Base-by-base conservation (phyloP, 2,888 invertebrate species). In the Mythimna pallens region DNA sequence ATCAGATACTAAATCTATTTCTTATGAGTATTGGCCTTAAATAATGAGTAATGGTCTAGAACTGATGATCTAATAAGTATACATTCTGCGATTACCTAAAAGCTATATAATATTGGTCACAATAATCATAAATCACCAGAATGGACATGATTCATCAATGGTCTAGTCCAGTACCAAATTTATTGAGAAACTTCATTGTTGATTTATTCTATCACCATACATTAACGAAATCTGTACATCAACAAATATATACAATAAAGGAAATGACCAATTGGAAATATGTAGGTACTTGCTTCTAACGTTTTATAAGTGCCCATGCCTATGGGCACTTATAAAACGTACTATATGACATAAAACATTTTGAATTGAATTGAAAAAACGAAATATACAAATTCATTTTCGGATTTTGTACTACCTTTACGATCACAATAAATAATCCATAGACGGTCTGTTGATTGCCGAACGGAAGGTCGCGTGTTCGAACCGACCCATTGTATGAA, bases 391-490 rank as follows among this genome's bases (percentile, higher is more conserved):
- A 62, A 57, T 55, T 59, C 2, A n/a, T 50, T 57, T 78, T 78
- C 34, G 3, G 52, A 59, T 64, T 79, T 79, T 9, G 40, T 61
- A 50, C 50, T 40, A 80, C 64, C 79, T 72, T 72, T 59, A 30
- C 43, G 10, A 20, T 61, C 61, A 61, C 64, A 54, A 65, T 70
- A 62, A 70, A 70, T 79, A 54, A 65, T 73, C 25, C 22, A 58
- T 64, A 57, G 40, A 12, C 43, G 30, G 52, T 62, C 59, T 73
- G 70, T 70, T 79, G 65, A 64, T 74, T 65, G 63, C 68, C 54
- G 64, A 74, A 70, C 59, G 25, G 47, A 65, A 83, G 83, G 80
- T 82, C 83, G 74, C 82, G 72, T 80, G 79, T 62, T 63, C 43
- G 52, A 47, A n/a, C 30, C 73, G 25, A 36, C 40, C 82, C 36